phyloP scores from a whole-genome alignment of 2,888 invertebrate genomes.

The Polylopha cassiicola region DNA sequence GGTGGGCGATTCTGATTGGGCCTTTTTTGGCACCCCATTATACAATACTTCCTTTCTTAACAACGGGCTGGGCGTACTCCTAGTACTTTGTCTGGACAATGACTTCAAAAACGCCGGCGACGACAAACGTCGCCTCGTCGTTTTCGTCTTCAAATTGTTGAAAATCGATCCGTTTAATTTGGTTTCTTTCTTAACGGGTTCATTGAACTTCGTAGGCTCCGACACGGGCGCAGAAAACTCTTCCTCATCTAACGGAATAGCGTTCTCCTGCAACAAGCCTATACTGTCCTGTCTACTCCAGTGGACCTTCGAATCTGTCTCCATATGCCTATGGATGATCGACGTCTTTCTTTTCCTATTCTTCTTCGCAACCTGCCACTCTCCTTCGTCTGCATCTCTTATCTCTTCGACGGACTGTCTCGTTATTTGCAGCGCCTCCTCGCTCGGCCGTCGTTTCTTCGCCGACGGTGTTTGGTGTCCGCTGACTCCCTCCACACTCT shows the following conservation, averaged over 20 bases:
- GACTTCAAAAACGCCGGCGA: constrained; percentile 79
- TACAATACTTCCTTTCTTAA: constrained; percentile 55
- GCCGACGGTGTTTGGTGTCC: constrained; percentile 72
- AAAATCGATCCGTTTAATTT: constrained; percentile 72
- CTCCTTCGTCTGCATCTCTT: constrained; percentile 63
- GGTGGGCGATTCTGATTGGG: constrained; percentile 65
- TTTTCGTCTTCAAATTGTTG: constrained; percentile 65
- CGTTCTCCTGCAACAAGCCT: constrained; percentile 63
- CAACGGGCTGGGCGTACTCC: constrained; percentile 62
- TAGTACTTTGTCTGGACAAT: constrained; percentile 68
- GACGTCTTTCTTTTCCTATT: constrained; percentile 71
- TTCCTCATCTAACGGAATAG: constrained; percentile 75
- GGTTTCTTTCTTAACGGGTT: constrained; percentile 46
- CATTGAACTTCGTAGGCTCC: constrained; percentile 61
- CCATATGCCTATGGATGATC: constrained; percentile 56
- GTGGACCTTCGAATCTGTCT: constrained; percentile 50
- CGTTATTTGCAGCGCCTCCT: constrained; percentile 80
- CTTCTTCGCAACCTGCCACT: constrained; percentile 67
- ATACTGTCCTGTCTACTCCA: constrained; percentile 57
- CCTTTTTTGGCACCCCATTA: constrained; percentile 56
- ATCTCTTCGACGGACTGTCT: constrained; percentile 78
- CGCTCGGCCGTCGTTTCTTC: constrained; percentile 83
- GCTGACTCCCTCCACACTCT: constrained; percentile 81
- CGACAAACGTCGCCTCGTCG: constrained; percentile 74
- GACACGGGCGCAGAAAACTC: constrained; percentile 71